Base-by-base conservation (phyloP, 2,888 invertebrate genomes). In the Agrotis segetum region DNA sequence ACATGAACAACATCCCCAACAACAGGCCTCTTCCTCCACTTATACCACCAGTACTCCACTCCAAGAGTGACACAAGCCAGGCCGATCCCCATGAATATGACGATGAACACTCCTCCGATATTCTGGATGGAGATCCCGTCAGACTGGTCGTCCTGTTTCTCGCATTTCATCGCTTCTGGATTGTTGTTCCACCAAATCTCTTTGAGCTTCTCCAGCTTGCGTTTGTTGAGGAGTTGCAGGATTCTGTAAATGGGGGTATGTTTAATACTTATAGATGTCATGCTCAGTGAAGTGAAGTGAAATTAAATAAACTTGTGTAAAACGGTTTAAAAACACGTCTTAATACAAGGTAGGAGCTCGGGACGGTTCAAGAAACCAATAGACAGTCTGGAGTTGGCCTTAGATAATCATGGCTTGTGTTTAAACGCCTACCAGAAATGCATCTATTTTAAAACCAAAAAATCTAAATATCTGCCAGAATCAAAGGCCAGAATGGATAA, bases 51-150 rank as follows among this genome's bases (percentile, higher is more conserved):
- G 92, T 99, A 99, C 91, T 99, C 99, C 76, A 99, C 98, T 0
- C 98, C 98, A 52, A 99, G 96, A 0, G 99, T 99, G 61, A 99
- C 94, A 86, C 99, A 98, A 1, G 99, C 99, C 90, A 99, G 96
- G 0, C 98, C 98, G 47, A 99, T 99, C 0, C 99, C 99, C 85
- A 99, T 99, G 89, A 99, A 98, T 79, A 99, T 99, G 0, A 99
- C 99, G 67, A 99, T 99, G 91, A 99, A 99, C 0, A 99, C 99
- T 0, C 99, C 99, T 60, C 99, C 99, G 83, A 99, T 99, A 92
- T 99, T 99, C 89, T 99, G 98, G 75, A 99, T 99, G 74, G 99
- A 99, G 89, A 99, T 99, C 62, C 99, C 99, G 90, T 99, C 99
- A 4, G 98, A 98, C 90, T 99, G 99, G 89, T 99, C 98, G 88